Evolutionary conservation across 2,113 vertebrate species (phyloP), one percentile per base, ranked within the genome.

Genomic region (Calyptomena viridis): DNA sequence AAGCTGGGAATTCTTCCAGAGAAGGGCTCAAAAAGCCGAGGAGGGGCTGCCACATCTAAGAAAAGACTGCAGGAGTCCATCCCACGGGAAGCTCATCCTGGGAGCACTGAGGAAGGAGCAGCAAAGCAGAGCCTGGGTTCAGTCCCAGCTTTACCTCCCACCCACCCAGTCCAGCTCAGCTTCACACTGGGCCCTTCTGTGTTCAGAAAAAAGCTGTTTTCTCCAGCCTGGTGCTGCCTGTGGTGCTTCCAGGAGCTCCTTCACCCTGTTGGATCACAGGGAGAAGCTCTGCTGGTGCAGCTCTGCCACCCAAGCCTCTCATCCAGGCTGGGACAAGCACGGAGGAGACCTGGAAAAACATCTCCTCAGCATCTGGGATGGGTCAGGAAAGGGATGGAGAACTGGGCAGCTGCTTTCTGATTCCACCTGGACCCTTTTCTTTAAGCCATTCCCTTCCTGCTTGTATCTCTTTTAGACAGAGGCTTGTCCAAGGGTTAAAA

Each of bases 51-150:
- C 58, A 42, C 30, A 6, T 21, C 10, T 22, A 47, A 21, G 21
- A 47, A 47, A 47, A 4, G 8, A 47, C 21, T 47, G n/a, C 21
- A 84, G 82, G 82, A 63, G 75, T 28, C 53, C 52, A 39, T 19
- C n/a, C 25, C 37, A 7, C 0, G 0, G 7, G 15, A 30, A 49
- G 22, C 64, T 59, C 4, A 19, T n/a, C 39, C 44, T 10, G 30
- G 39, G 44, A 79, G 9, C 28, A 35, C n/a, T 8, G 42, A 56
- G 12, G 23, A 79, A 55, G 16, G 28, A 83, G 82, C 21, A 87
- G 67, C 55, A 49, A 55, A 77, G 56, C 62, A 69, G 17, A 55
- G 46, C 21, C 49, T 64, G 49, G 25, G 21, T 53, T 59, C 0
- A 4, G 10, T 35, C 53, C 33, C 14, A 6, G 11, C 31, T 28